phyloP scores from a whole-genome alignment of 2,888 invertebrate species.

The Glomeris marginata region DNA sequence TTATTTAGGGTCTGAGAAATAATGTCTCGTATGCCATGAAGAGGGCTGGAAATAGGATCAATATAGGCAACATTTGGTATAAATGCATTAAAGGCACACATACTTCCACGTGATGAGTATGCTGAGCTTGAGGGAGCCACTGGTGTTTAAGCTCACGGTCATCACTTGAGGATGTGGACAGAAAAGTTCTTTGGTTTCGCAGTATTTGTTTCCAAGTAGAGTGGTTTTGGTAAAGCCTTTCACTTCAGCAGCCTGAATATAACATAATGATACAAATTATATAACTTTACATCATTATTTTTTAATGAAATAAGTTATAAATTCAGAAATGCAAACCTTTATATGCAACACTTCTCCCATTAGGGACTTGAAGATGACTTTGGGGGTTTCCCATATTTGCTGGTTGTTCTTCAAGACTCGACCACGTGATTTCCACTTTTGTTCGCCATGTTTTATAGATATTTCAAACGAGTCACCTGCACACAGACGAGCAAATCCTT shows the following conservation, averaged over 20 bases:
- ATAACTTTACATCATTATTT: too few relatives aligned
- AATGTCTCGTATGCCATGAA: too few relatives aligned
- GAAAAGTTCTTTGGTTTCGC: slow-evolving; percentile 40
- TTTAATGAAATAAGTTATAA: too few relatives aligned
- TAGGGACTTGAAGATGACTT: slow-evolving; percentile 31
- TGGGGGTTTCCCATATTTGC: slow-evolving; percentile 37
- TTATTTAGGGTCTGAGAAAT: too few relatives aligned
- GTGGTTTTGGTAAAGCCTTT: slow-evolving; percentile 30
- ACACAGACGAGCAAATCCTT: slow-evolving; percentile 41
- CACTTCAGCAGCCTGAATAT: slow-evolving; percentile 29
- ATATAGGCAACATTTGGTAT: background rate
- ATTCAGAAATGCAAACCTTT: slow-evolving; percentile 32
- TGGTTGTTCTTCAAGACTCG: slow-evolving; percentile 34
- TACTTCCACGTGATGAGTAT: slow-evolving; percentile 42
- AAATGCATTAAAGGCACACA: slow-evolving; percentile 19
- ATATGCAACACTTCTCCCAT: slow-evolving; percentile 37
- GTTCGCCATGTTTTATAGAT: slow-evolving; percentile 36
- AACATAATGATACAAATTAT: too few relatives aligned
- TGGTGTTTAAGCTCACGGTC: slow-evolving; percentile 41
- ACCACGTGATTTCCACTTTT: slow-evolving; percentile 41
- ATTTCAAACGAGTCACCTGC: slow-evolving; percentile 43
- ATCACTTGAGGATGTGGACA: slow-evolving; percentile 41
- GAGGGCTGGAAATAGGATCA: background rate
- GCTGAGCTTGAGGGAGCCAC: slow-evolving; percentile 41
- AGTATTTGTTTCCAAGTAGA: slow-evolving; percentile 37